phyloP scores from a whole-genome alignment of 2,797 vertebrate species.

The Fistularia tabacaria region DNA sequence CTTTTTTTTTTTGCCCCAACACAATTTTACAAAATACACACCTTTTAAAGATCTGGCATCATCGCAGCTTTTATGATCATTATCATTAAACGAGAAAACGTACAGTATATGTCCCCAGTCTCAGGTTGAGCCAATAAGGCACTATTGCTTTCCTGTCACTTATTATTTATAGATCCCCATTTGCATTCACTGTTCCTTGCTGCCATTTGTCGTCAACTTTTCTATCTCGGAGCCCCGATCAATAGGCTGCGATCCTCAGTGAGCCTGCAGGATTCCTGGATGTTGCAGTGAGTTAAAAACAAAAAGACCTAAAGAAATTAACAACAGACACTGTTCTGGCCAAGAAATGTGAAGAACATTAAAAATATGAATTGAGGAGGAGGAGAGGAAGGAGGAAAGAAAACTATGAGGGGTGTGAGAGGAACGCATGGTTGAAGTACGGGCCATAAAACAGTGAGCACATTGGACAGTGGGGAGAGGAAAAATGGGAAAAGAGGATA shows the following conservation, averaged over 20 bases:
- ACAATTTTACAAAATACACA: neutral
- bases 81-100: constrained; percentile 73
- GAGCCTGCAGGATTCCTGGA: constrained; percentile 71
- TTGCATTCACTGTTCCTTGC: constrained; percentile 83
- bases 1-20: neutral
- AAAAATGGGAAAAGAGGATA: constrained; percentile 52
- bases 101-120: constrained; percentile 83
- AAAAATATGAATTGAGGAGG: constrained; percentile 11
- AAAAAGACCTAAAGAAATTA: constrained; percentile 41
- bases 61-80: constrained; percentile 50
- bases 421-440: constrained; percentile 31
- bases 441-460: constrained; percentile 32
- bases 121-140: constrained; percentile 83
- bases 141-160: constrained; percentile 95
- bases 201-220: constrained; percentile 83
- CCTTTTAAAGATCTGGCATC: constrained; percentile 17
- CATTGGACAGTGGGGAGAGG: constrained; percentile 34
- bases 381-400: constrained; percentile 27
- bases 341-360: constrained; percentile 14
- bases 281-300: constrained; percentile 51
- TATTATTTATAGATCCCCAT: constrained; percentile 94
- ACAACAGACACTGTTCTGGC: constrained; percentile 19
- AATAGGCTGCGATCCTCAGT: constrained; percentile 79
- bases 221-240: constrained; percentile 81
- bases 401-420: constrained; percentile 24